phyloP scores from a whole-genome alignment of 2,888 invertebrate species.

The Tetropium fuscum region DNA sequence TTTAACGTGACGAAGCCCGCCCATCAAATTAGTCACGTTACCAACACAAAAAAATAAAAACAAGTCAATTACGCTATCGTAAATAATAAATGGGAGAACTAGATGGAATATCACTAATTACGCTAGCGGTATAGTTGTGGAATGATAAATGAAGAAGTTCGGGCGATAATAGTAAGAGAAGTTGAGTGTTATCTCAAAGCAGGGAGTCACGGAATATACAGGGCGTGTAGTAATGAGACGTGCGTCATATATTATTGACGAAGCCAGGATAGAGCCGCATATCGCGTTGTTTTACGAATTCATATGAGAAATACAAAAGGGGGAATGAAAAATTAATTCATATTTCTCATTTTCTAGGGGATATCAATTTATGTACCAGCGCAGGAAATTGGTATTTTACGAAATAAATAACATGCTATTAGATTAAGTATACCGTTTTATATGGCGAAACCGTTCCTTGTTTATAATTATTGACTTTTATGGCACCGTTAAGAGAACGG shows the following conservation, averaged over 20 bases:
- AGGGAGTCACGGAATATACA: conserved; percentile 47
- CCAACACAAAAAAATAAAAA: conserved; percentile 27
- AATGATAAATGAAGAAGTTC: conserved; percentile 42
- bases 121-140: conserved; percentile 29
- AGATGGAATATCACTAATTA: conserved; percentile 38
- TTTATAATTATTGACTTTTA: conserved; percentile 14
- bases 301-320: conserved; percentile 66
- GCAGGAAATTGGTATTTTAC: conserved; percentile 47
- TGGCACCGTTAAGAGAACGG: not conserved
- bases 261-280: conserved; percentile 56
- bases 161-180: conserved; percentile 35
- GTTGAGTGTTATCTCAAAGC: conserved; percentile 33
- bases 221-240: conserved; percentile 54
- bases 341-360: conserved; percentile 62
- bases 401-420: conserved; percentile 44
- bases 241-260: conserved; percentile 68
- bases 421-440: conserved; percentile 20
- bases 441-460: conserved; percentile 6
- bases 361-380: conserved; percentile 45
- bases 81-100: conserved; percentile 36
- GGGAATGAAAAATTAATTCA: conserved; percentile 67
- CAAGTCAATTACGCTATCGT: conserved; percentile 31
- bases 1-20: conserved; percentile 1
- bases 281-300: conserved; percentile 59
- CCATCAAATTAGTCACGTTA: not conserved